A percentile compares a stretch with the other conserved stretches of the same genome.
phyloP scores from a whole-genome alignment of 2,113 vertebrate genomes.

The Salvelinus alpinus region DNA sequence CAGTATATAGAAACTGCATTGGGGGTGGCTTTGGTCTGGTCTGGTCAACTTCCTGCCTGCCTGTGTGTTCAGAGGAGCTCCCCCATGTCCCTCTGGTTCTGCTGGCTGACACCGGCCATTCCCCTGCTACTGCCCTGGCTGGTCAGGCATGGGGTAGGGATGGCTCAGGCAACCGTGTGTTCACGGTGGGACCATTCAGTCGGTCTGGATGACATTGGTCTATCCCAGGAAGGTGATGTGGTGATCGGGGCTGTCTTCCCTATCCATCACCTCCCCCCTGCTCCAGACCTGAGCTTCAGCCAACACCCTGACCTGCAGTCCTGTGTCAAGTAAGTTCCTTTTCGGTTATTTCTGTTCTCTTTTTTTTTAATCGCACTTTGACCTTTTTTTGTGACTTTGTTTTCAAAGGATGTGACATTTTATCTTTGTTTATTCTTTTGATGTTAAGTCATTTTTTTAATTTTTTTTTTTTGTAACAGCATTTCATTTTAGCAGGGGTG shows the following conservation, averaged over 20 bases:
- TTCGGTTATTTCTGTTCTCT: not conserved
- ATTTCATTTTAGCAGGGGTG: too few relatives aligned
- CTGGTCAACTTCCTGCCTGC: not conserved
- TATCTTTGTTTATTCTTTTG: not conserved
- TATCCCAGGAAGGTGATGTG: conserved; percentile 54
- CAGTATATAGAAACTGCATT: not conserved
- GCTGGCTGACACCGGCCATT: not conserved
- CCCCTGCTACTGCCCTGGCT: not conserved
- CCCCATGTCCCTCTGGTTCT: not conserved
- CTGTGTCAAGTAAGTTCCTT: conserved; percentile 38
- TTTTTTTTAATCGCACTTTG: not conserved
- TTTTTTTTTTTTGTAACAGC: too few relatives aligned
- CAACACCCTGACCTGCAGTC: conserved; percentile 23
- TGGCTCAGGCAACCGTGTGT: conserved; percentile 18
- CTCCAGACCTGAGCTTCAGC: conserved; percentile 38
- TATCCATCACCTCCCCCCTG: conserved; percentile 32
- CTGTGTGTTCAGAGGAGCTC: not conserved
- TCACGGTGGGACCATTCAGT: conserved; percentile 19
- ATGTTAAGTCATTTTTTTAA: not conserved
- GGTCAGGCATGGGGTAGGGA: not conserved
- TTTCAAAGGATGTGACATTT: not conserved
- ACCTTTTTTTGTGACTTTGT: not conserved
- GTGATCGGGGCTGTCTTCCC: conserved; percentile 51
- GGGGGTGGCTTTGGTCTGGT: not conserved
- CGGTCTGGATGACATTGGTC: conserved; percentile 25